Conservation (phyloP, 2,888 invertebrate species). For the Patella ulyssiponensis region DNA sequence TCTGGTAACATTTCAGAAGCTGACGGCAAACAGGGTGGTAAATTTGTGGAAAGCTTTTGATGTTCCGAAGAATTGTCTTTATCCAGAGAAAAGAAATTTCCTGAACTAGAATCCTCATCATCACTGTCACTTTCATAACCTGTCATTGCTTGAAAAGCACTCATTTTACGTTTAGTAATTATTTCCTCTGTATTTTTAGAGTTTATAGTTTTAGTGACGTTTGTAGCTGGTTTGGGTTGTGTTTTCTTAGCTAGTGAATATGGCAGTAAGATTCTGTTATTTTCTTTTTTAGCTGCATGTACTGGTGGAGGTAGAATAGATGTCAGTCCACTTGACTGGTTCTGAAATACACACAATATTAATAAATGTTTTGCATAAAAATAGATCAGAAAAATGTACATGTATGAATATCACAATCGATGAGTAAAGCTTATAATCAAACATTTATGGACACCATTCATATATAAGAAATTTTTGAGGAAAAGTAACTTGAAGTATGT, state of each 20-base stretch:
- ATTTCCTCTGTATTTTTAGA: constrained; percentile 24
- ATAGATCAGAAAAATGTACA: too few species aligned
- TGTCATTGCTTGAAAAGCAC: constrained; percentile 37
- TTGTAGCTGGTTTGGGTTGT: constrained; percentile 15
- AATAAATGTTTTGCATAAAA: too few species aligned
- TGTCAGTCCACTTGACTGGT: constrained; percentile 50
- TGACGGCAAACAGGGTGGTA: constrained; percentile 17
- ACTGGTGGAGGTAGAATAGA: constrained; percentile 60
- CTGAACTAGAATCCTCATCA: constrained; percentile 39
- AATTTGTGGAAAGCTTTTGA: constrained; percentile 1
- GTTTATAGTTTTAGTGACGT: not conserved
- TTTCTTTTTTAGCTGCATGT: constrained; percentile 57
- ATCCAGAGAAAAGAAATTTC: constrained; percentile 52
- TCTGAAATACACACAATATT: constrained; percentile 34
- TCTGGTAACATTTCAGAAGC: not conserved
- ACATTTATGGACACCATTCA: too few species aligned
- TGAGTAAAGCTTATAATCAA: too few species aligned
- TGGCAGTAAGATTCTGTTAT: constrained; percentile 58
- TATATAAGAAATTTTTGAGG: too few species aligned
- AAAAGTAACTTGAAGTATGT: too few species aligned
- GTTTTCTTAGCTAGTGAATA: constrained; percentile 49
- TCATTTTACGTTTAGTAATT: constrained; percentile 23
- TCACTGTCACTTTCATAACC: constrained; percentile 58
- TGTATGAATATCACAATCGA: too few species aligned
- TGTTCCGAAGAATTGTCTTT: constrained; percentile 19